Percentiles rank a stretch among this genome's conserved stretches.
These are phyloP conservation scores for Callochromis pleurospilus DNA, from an alignment of 2,113 vertebrate species.

Conservation along the genomic window DNA sequence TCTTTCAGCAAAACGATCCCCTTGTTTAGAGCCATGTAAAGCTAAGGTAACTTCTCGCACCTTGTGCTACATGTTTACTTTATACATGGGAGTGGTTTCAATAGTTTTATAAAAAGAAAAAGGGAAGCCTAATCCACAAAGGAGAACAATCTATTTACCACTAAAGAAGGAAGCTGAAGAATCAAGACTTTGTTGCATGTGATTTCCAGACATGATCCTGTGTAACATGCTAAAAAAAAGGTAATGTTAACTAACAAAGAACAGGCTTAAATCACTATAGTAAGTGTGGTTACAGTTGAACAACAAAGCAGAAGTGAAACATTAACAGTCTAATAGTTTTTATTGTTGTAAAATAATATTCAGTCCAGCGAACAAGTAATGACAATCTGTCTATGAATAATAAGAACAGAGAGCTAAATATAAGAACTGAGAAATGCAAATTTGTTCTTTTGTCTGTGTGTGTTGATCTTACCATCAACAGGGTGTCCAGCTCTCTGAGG, in stretches of 20 bases:
- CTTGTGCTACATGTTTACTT: background rate
- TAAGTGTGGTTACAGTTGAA: background rate
- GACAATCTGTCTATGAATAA: background rate
- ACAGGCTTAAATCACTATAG: background rate
- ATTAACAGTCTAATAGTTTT: background rate
- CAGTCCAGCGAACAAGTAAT: background rate
- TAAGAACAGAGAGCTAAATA: background rate
- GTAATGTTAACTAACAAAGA: background rate
- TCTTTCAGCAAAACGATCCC: background rate
- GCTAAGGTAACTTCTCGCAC: background rate
- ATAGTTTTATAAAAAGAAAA: background rate
- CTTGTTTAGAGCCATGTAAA: background rate
- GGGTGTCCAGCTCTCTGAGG: conserved; percentile 68
- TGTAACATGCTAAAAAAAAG: background rate
- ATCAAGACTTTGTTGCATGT: background rate
- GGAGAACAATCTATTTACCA: background rate
- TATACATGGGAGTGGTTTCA: background rate
- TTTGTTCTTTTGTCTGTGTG: background rate
- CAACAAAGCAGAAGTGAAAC: background rate
- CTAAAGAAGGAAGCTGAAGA: background rate
- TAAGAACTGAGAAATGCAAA: background rate
- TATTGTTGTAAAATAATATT: background rate
- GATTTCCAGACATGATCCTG: background rate
- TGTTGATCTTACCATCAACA: conserved; percentile 61
- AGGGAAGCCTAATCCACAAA: background rate